Percentiles rank a stretch among this genome's conserved stretches.
These are phyloP conservation scores for Sturmia bella DNA, from an alignment of 2,888 invertebrate genomes.

Conservation along the genomic window DNA sequence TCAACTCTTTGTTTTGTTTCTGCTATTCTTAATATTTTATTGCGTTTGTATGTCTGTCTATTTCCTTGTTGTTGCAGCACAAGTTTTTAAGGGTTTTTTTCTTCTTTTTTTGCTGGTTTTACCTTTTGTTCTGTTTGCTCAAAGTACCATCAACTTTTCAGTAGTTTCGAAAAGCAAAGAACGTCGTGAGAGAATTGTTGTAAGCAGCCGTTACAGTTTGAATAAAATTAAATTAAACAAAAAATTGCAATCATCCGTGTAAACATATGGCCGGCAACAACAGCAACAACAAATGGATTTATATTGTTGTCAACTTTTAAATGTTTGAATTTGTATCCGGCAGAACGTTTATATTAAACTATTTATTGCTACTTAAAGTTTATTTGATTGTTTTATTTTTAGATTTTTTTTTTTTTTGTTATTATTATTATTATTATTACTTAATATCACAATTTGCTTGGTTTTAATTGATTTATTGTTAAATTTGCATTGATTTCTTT, in stretches of 20 bases:
- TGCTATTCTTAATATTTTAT: slow-evolving; percentile 15
- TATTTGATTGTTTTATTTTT: slow-evolving; percentile 14
- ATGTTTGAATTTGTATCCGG: slow-evolving; percentile 3
- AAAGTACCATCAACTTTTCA: slow-evolving; percentile 31
- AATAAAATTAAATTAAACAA: slow-evolving; percentile 48
- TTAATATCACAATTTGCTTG: slow-evolving; percentile 70
- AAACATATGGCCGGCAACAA: slow-evolving; percentile 60
- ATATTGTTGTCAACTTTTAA: slow-evolving; percentile 18
- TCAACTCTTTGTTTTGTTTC: slow-evolving; percentile 57
- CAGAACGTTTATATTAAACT: slow-evolving; percentile 13
- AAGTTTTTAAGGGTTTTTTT: slow-evolving; percentile 44
- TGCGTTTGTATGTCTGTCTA: slow-evolving; percentile 3
- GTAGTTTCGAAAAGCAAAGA: not conserved
- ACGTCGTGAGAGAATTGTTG: slow-evolving; percentile 66
- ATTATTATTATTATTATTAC: slow-evolving; percentile 44
- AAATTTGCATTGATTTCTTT: slow-evolving; percentile 64
- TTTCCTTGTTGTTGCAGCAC: slow-evolving; percentile 20
- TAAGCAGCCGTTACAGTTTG: slow-evolving; percentile 67
- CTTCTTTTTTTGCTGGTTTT: slow-evolving; percentile 16
- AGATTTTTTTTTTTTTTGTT: slow-evolving; percentile 1
- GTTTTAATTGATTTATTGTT: slow-evolving; percentile 68
- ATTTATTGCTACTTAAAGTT: slow-evolving; percentile 42
- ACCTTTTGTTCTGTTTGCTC: slow-evolving; percentile 33
- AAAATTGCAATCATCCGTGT: slow-evolving; percentile 64
- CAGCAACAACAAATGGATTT: slow-evolving; percentile 3